Evolutionary conservation across 2,797 vertebrate species (phyloP).

Genomic region (Sebastes hubbsi): DNA sequence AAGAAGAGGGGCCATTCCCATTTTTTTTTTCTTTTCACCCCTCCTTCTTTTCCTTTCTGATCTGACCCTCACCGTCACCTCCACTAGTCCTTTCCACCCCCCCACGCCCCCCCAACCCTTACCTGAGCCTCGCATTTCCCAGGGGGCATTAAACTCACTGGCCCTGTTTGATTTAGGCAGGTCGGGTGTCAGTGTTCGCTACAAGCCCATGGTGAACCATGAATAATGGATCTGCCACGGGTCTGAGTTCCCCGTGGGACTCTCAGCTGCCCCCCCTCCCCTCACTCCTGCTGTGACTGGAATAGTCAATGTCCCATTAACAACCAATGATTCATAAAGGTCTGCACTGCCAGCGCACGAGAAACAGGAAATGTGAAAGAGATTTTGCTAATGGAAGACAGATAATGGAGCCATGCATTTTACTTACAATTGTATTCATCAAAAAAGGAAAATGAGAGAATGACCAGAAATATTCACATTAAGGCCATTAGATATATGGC

Average conservation of each 20-base stretch:
- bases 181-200: slow-evolving; percentile 81
- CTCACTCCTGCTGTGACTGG: slow-evolving; percentile 75
- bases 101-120: slow-evolving; percentile 35
- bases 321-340: slow-evolving; percentile 81
- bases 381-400: not conserved
- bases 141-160: slow-evolving; percentile 70
- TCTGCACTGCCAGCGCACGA: slow-evolving; percentile 45
- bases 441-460: not conserved
- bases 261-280: slow-evolving; percentile 68
- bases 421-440: not conserved
- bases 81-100: not conserved
- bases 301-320: slow-evolving; percentile 87
- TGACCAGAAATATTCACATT: not conserved
- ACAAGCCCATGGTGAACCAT: slow-evolving; percentile 83
- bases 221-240: slow-evolving; percentile 85
- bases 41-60: slow-evolving; percentile 29
- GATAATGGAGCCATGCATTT: not conserved
- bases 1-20: slow-evolving; percentile 25
- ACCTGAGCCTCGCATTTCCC: slow-evolving; percentile 66
- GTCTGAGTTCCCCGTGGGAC: slow-evolving; percentile 76
- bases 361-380: slow-evolving; percentile 59
- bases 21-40: not conserved
- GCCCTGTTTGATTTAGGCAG: slow-evolving; percentile 83
- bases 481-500: not conserved
- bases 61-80: slow-evolving; percentile 31